phyloP scores from a whole-genome alignment of 2,113 vertebrate genomes.

The Rutilus rutilus region DNA sequence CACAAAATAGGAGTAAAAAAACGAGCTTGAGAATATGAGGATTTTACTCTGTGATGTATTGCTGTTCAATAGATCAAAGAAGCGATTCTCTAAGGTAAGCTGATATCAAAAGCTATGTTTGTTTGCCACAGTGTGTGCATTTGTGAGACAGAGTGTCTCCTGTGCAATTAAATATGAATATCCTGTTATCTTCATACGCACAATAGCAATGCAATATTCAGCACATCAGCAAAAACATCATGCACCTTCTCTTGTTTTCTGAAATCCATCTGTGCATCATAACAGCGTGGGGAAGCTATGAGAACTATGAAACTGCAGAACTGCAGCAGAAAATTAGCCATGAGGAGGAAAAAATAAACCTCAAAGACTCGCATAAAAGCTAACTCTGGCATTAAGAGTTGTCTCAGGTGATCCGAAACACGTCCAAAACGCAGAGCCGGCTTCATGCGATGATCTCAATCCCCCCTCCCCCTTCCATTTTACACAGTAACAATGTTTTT shows the following conservation, averaged over 20 bases:
- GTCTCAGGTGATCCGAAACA: neutral
- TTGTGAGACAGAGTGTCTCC: conserved; percentile 37
- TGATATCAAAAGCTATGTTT: conserved; percentile 32
- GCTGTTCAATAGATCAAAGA: conserved; percentile 40
- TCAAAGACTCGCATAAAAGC: neutral
- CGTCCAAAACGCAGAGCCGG: neutral
- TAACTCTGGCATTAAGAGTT: neutral
- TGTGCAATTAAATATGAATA: conserved; percentile 68
- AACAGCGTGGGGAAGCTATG: conserved; percentile 9
- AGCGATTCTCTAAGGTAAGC: conserved; percentile 39
- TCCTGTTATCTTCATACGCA: conserved; percentile 64
- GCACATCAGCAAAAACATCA: conserved; percentile 59
- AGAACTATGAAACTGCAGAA: neutral
- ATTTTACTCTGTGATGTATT: conserved; percentile 30
- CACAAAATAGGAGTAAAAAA: neutral
- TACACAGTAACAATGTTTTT: no score
- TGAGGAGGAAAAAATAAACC: neutral
- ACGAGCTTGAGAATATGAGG: neutral
- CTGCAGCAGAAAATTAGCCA: neutral
- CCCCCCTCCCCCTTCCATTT: no score
- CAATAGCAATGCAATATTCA: conserved; percentile 69
- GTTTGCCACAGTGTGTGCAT: conserved; percentile 32
- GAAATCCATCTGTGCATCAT: conserved; percentile 53
- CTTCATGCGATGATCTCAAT: no score
- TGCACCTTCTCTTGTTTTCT: conserved; percentile 53